Percentiles rank a stretch among this genome's conserved stretches.
Conservation (phyloP, 2,113 vertebrate species). For the Sus scrofa region T2T-Sscrofa CM000812.6:66149501-66150000, state of each 20-base stretch:
- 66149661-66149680: neutral
- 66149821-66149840: neutral
- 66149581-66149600: neutral
- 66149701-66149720: neutral
- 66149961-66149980: too few relatives aligned
- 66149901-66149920: too few relatives aligned
- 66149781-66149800: neutral
- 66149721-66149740: too few relatives aligned
- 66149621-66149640: neutral
- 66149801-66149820: neutral
- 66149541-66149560: neutral
- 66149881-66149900: conserved; percentile 18
- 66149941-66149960: too few relatives aligned
- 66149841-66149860: neutral
- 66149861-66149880: conserved; percentile 25
- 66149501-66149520: neutral
- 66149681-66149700: neutral
- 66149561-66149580: neutral
- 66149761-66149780: neutral
- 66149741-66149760: conserved; percentile 24
- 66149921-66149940: too few relatives aligned
- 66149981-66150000: too few relatives aligned
- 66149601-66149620: neutral
- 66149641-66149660: neutral
- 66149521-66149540: neutral